Conservation (phyloP, 2,113 vertebrate genomes). For the Phoenicopterus ruber region DNA sequence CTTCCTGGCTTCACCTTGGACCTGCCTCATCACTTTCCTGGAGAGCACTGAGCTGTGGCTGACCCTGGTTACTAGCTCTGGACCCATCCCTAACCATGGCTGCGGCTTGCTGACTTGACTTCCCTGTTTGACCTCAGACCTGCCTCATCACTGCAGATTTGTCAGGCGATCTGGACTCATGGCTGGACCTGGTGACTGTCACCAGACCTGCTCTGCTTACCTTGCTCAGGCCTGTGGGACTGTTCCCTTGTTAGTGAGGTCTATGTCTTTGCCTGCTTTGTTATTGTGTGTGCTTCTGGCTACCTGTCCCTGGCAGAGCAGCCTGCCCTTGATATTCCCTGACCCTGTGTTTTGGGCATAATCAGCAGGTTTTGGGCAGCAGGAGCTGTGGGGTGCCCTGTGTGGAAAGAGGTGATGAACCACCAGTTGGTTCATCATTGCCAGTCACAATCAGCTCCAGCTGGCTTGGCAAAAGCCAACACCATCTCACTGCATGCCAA, state of each 20-base stretch:
- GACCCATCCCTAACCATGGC: neutral
- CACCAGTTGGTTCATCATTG: no score
- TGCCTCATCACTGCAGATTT: neutral
- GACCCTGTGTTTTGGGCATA: no score
- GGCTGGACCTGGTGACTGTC: neutral
- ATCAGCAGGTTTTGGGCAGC: neutral
- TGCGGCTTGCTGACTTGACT: neutral
- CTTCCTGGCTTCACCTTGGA: neutral
- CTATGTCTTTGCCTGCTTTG: neutral
- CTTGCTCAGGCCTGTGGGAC: neutral
- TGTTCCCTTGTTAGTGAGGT: neutral
- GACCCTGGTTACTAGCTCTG: neutral
- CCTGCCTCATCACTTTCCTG: neutral
- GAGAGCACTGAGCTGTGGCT: neutral
- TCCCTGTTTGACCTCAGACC: neutral
- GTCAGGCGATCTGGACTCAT: neutral
- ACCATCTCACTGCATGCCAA: neutral
- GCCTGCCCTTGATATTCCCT: neutral
- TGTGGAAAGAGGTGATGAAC: neutral
- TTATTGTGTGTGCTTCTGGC: neutral
- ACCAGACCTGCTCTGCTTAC: neutral
- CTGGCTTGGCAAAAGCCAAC: neutral
- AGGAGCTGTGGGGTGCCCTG: neutral
- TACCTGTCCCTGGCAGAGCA: neutral
- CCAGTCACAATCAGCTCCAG: neutral